phyloP scores from a whole-genome alignment of 2,797 vertebrate genomes.

The Threskiornis aethiopicus region DNA sequence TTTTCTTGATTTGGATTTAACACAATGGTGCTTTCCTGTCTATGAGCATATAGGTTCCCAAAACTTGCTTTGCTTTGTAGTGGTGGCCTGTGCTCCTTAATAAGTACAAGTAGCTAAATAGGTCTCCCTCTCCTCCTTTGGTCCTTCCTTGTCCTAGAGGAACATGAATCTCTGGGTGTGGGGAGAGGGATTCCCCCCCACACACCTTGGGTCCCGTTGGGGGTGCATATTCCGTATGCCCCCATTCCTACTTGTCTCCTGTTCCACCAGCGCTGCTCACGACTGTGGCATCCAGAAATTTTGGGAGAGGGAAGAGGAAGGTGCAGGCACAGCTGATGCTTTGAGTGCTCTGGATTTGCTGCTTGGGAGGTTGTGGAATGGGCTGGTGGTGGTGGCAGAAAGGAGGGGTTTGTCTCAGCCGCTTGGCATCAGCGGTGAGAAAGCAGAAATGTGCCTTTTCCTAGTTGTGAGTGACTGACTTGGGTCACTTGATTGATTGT shows the following conservation, averaged over 20 bases:
- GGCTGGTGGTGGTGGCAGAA: neutral
- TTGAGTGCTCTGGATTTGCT: neutral
- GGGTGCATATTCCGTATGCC: neutral
- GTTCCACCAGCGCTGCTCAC: neutral
- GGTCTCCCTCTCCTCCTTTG: neutral
- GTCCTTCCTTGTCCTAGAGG: neutral
- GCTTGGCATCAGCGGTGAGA: constrained; percentile 42
- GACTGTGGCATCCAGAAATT: neutral
- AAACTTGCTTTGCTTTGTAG: neutral
- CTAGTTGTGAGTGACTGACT: constrained; percentile 23
- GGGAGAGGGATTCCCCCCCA: too few species aligned
- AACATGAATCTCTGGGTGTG: neutral
- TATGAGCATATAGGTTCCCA: neutral
- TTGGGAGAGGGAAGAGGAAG: neutral
- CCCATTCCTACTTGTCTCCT: neutral
- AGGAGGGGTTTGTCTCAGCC: neutral
- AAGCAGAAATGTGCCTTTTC: constrained; percentile 54
- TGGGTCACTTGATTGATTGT: constrained; percentile 56
- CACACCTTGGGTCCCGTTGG: neutral
- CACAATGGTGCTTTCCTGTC: neutral
- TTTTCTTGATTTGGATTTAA: neutral
- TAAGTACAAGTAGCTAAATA: neutral
- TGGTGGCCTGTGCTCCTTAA: neutral
- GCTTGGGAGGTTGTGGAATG: neutral
- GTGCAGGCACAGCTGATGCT: neutral